These are phyloP conservation scores for Drosophila serrata DNA, from an alignment of 1,140 invertebrate species.

Conservation along the genomic window DNA sequence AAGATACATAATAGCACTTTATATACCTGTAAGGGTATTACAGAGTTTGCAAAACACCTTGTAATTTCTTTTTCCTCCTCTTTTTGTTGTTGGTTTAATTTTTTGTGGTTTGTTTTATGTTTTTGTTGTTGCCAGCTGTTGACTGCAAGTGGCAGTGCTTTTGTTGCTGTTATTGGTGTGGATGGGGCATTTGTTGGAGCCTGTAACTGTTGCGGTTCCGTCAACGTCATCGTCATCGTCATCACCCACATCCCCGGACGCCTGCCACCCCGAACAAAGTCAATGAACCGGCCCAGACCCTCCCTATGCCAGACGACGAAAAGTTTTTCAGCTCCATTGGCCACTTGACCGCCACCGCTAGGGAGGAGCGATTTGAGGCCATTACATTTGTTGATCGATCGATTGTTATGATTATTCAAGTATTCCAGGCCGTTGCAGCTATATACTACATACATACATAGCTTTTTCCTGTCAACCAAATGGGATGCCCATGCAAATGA, in stretches of 20 bases:
- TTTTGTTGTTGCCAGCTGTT: constrained; percentile 29
- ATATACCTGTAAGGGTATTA: constrained; percentile 1
- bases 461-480: constrained; percentile 26
- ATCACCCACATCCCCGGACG: constrained; percentile 16
- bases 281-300: constrained; percentile 53
- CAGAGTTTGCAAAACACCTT: background rate
- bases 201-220: constrained; percentile 68
- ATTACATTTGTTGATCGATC: constrained; percentile 45
- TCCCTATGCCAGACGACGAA: constrained; percentile 6
- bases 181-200: constrained; percentile 32
- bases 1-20: background rate
- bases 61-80: background rate
- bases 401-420: constrained; percentile 43
- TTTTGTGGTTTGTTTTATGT: constrained; percentile 24
- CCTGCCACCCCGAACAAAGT: constrained; percentile 22
- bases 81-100: constrained; percentile 39
- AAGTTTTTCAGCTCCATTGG: constrained; percentile 42
- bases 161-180: constrained; percentile 43
- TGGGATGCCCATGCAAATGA: constrained; percentile 36
- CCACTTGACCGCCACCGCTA: constrained; percentile 41
- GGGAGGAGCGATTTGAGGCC: constrained; percentile 19
- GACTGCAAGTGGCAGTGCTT: constrained; percentile 32
- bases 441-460: background rate
- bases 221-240: constrained; percentile 30
- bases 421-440: constrained; percentile 5